Evolutionary conservation across 2,797 vertebrate genomes (phyloP).

Genomic region (Hydrolagus colliei): DNA sequence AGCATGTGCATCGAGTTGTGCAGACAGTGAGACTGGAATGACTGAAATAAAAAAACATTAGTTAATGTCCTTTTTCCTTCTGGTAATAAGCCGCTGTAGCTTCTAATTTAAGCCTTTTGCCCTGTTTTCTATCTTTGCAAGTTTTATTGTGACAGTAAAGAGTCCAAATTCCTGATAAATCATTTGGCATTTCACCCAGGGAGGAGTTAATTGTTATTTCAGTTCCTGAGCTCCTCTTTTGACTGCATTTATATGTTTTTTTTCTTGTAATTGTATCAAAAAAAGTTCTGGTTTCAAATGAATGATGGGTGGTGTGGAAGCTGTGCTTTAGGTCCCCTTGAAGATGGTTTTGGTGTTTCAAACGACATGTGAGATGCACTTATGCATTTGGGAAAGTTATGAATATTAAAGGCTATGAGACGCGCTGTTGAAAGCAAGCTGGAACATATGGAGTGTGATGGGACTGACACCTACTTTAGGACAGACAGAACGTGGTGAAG

Average conservation of each 20-base stretch:
- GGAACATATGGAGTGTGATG: not conserved
- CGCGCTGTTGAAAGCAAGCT: not conserved
- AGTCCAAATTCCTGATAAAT: not conserved
- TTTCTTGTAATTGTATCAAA: too few relatives aligned
- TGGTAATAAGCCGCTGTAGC: not conserved
- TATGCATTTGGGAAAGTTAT: not conserved
- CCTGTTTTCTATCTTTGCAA: not conserved
- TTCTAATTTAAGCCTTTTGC: conserved; percentile 8
- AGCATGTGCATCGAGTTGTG: not conserved
- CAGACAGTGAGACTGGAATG: conserved; percentile 5
- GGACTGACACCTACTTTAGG: conserved; percentile 1
- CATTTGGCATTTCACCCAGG: not conserved
- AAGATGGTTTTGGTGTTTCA: not conserved
- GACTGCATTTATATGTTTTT: not conserved
- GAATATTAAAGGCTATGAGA: not conserved
- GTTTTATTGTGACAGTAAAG: not conserved
- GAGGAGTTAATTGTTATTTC: not conserved
- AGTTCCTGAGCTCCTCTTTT: not conserved
- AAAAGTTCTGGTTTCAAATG: not conserved
- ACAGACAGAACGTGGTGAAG: not conserved
- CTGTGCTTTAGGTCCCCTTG: not conserved
- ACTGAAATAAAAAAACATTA: not conserved
- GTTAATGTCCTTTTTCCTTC: conserved; percentile 13
- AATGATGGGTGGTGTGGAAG: not conserved
- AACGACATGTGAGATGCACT: not conserved